These are phyloP conservation scores for Tolmerus cingulatus DNA, from an alignment of 2,888 invertebrate species.

Conservation along the genomic window DNA sequence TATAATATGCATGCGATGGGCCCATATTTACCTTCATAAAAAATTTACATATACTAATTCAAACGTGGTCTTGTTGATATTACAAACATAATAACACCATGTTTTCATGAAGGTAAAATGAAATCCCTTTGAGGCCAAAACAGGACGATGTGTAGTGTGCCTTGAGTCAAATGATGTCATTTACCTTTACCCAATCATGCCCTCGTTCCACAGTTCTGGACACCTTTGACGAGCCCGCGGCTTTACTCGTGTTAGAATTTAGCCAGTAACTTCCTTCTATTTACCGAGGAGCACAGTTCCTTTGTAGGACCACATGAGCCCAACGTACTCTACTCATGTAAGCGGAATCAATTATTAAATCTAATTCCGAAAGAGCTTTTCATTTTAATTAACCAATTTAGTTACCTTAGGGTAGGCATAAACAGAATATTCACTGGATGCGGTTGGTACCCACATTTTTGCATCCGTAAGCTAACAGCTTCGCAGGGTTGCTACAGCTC, in stretches of 20 bases:
- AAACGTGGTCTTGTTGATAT: background rate
- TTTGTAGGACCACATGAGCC: background rate
- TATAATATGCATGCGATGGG: background rate
- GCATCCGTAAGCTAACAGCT: background rate
- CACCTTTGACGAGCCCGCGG: background rate
- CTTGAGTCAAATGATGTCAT: background rate
- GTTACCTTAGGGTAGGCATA: background rate
- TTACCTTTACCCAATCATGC: background rate
- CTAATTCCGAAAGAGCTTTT: conserved; percentile 9
- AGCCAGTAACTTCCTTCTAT: background rate
- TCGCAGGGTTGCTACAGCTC: background rate
- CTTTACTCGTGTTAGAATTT: background rate
- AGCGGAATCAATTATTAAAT: conserved; percentile 1
- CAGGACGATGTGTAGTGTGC: background rate
- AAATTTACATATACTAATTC: background rate
- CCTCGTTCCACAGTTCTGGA: background rate
- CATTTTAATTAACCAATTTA: conserved; percentile 15
- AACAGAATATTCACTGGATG: background rate
- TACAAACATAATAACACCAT: background rate
- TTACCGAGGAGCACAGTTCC: background rate
- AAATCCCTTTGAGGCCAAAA: background rate
- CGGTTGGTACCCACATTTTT: background rate
- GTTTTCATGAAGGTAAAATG: background rate
- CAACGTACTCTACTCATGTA: background rate
- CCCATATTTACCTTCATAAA: background rate